Evolutionary conservation across 2,797 vertebrate genomes (phyloP).

Genomic region (Sus cebifrons): DNA sequence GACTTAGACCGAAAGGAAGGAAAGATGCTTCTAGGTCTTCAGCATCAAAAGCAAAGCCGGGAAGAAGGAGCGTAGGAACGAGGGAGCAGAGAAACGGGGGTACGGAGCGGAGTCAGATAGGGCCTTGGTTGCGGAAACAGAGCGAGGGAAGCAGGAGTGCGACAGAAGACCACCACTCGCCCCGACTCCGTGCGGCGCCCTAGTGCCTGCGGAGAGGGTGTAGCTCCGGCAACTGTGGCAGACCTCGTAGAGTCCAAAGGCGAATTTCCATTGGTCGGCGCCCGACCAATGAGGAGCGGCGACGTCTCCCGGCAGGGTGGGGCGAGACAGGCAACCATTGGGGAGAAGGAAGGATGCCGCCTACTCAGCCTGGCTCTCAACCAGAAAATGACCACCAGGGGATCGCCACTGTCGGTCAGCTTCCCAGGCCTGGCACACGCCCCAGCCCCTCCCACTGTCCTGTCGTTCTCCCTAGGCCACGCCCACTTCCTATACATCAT

Average conservation of each 20-base stretch:
- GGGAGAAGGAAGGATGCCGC: not conserved
- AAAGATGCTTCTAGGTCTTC: not conserved
- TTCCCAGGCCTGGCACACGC: not conserved
- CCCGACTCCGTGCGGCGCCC: too few relatives aligned
- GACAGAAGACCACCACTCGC: not conserved
- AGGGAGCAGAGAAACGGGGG: rapidly evolving
- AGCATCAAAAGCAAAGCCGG: not conserved
- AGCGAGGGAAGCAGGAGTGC: not conserved
- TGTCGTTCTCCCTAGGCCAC: not conserved
- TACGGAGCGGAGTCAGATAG: not conserved
- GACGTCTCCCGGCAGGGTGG: not conserved
- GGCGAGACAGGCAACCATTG: not conserved
- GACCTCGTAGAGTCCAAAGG: not conserved
- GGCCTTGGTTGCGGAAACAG: not conserved
- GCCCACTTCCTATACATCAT: not conserved
- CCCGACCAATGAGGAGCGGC: not conserved
- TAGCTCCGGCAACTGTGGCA: not conserved
- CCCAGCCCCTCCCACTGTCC: not conserved
- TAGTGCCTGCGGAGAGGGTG: rapidly evolving
- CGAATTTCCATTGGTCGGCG: not conserved
- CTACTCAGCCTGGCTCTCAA: not conserved
- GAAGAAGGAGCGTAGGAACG: not conserved
- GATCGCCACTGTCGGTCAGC: not conserved
- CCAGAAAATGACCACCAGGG: not conserved
- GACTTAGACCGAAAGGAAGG: not conserved